Evolutionary conservation across 2,797 vertebrate species (phyloP), one percentile per base, ranked within the genome.

Genomic region (Sebastes iracundus): DNA sequence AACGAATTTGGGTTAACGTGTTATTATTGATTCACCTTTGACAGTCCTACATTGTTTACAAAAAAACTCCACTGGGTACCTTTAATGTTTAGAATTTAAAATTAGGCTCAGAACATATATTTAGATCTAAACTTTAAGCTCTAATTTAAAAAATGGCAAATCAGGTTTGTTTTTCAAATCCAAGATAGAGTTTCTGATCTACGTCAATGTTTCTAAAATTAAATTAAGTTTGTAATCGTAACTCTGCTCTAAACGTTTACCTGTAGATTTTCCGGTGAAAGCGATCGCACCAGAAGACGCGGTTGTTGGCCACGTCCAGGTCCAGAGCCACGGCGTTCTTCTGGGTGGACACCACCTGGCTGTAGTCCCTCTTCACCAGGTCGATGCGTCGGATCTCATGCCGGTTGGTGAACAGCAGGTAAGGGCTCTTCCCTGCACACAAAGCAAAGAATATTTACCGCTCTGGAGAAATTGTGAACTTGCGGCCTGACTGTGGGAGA

Each of bases 251-350:
- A 5, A 23, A 35, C 5, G 2, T 30, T 63, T 89, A 99, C 98
- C 98, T 99, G 94, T 98, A 99, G 94, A 99, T 99, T 93, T 97
- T 98, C 58, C 97, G 95, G 90, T 98, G 97, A 93, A 98, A 99
- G 63, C 99, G 95, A 87, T 99, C 98, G 77, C 97, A 99, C 99
- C 99, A 99, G 85, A 98, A 99, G 82, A 99, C 96, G 18, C 96
- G 97, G 87, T 98, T 98, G 81, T 97, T 97, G 69, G 97, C 96
- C 76, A 99, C 97, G 16, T 99, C 98, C 58, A 99, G 95, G 1
- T 98, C 98, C 71, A 99, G 94, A 0, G 99, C 97, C 87, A 99
- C 98, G 0, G 97, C 97, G 0, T 99, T 99, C 95, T 99, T 99
- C 93, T 99, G 96, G 71, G 97, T 97, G 53, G 98, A 97, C 60